Base-by-base conservation (phyloP, 2,797 vertebrate genomes). In the Syngnathus acus region DNA sequence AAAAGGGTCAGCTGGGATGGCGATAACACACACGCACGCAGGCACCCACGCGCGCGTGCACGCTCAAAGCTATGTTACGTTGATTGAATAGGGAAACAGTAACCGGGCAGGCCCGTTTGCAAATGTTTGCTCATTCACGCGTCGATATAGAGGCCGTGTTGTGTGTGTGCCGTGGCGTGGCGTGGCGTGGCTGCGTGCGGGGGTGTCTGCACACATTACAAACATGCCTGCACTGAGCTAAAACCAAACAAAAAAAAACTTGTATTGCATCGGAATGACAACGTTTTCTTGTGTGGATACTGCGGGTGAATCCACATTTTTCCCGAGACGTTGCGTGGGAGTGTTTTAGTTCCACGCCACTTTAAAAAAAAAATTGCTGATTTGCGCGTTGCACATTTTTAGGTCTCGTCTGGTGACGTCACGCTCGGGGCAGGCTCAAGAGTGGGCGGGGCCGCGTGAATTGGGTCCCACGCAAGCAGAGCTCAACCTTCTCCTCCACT, bases 101-200 rank as follows among this genome's bases (percentile, higher is more conserved):
- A 73, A 78, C 76, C 62, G 69, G 78, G 66, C 77, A 76, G 70
- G 69, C 45, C 79, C n/a, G 69, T 57, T 73, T 64, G 78, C 65
- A 84, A 87, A 86, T 88, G 85, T 89, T 88, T 83, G 84, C 81
- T 84, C 84, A 78, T 79, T 83, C 76, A 14, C 21, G 51, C 53
- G 13, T 55, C 68, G 64, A 85, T 65, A 83, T 74, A 73, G 77
- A 75, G 9, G 1, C 53, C 4, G 53, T 9, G 10, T 54, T 21
- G 47, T 53, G 21, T 32, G 32, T 32, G 32, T 32, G 32, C 32
- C 32, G 32, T 45, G 60, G 60, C 40, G 59, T 62, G 43, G 72
- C 73, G 74, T 43, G 59, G 59, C 39, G 60, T 62, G 45, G 72
- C 73, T 72, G 69, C 71, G 78, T 64, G 61, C 63, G 72, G 69